Evolutionary conservation across 2,888 invertebrate species (phyloP).

Genomic region (Entomobrya multifasciata): DNA sequence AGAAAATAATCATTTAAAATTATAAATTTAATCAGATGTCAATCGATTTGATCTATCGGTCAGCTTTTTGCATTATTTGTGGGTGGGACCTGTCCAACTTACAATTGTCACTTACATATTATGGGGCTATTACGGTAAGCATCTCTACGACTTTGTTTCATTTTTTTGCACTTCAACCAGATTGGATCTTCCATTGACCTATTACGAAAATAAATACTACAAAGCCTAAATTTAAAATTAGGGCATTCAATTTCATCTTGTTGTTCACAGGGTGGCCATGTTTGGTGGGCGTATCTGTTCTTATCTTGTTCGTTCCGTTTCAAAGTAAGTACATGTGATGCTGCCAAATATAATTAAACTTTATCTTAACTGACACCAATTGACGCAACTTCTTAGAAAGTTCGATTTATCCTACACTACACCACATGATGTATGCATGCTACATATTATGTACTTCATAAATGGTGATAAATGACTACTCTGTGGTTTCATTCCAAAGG

Average conservation of each 20-base stretch:
- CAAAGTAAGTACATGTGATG: constrained; percentile 84
- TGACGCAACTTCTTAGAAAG: neutral
- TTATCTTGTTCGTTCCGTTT: constrained; percentile 90
- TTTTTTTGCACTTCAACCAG: too few species aligned
- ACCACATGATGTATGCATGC: too few species aligned
- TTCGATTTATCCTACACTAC: too few species aligned
- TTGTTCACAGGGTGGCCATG: constrained; percentile 55
- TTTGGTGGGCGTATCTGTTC: constrained; percentile 87
- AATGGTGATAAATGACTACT: too few species aligned
- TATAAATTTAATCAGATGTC: constrained; percentile 45
- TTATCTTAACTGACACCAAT: constrained; percentile 10
- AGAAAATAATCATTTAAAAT: too few species aligned
- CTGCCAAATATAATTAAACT: neutral
- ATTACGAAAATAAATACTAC: too few species aligned
- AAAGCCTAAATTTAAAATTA: too few species aligned
- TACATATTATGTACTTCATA: too few species aligned
- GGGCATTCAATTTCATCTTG: too few species aligned
- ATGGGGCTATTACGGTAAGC: constrained; percentile 87
- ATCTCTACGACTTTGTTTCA: too few species aligned
- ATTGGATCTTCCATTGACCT: too few species aligned
- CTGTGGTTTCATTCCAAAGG: constrained; percentile 74
- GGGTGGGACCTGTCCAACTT: constrained; percentile 92
- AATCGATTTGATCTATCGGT: constrained; percentile 66
- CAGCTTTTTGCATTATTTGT: constrained; percentile 69
- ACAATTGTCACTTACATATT: constrained; percentile 90